These are phyloP conservation scores for Pipra filicauda DNA, from an alignment of 2,113 vertebrate species.

Conservation along the genomic window DNA sequence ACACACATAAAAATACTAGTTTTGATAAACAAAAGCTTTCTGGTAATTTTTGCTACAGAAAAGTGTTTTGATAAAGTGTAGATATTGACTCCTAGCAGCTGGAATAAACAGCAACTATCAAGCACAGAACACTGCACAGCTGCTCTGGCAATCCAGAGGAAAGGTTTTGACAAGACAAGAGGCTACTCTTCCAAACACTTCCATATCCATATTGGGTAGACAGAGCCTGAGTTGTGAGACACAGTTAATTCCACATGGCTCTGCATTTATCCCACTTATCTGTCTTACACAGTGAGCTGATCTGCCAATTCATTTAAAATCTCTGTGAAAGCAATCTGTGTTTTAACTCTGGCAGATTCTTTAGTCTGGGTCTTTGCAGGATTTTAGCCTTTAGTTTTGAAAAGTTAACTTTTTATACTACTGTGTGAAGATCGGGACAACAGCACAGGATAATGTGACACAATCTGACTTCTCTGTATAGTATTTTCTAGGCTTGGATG, in stretches of 20 bases:
- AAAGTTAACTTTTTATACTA: not conserved
- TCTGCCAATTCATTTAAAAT: not conserved
- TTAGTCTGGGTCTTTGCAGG: not conserved
- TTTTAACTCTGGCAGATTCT: not conserved
- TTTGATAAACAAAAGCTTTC: not conserved
- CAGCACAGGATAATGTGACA: not conserved
- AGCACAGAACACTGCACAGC: not conserved
- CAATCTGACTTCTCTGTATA: not conserved
- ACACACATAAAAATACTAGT: not conserved
- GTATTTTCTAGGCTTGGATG: not conserved
- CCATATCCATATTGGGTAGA: not conserved
- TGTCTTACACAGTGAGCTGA: not conserved
- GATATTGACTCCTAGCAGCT: not conserved
- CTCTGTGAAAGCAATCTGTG: not conserved
- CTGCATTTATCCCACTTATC: not conserved
- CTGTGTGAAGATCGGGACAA: not conserved
- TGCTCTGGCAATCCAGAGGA: not conserved
- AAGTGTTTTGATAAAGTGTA: not conserved
- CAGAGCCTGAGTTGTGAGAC: not conserved
- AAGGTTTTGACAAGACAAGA: not conserved
- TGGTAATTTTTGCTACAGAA: not conserved
- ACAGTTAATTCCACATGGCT: not conserved
- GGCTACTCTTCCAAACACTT: not conserved
- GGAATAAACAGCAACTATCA: not conserved
- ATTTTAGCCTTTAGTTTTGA: not conserved